A percentile compares a stretch with the other conserved stretches of the same genome.
Conservation (phyloP, 2,888 invertebrate species). For the Podabrus alpinus region DNA sequence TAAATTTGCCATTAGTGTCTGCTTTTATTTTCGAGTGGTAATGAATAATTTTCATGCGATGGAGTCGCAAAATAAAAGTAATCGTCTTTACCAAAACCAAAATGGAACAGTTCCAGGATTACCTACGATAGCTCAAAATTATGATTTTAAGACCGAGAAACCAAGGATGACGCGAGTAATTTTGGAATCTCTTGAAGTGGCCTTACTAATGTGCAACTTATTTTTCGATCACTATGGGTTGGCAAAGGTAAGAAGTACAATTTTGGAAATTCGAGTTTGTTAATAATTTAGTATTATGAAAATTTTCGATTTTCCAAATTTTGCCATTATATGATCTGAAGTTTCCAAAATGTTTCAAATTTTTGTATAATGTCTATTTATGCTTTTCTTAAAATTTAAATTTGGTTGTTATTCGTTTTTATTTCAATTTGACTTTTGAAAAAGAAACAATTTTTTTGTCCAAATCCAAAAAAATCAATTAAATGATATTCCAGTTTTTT, state of each 20-base stretch:
- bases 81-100: background rate
- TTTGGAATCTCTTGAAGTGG: slow-evolving; percentile 26
- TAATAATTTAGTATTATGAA: no score
- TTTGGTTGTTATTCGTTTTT: no score
- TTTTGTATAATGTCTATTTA: no score
- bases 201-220: slow-evolving; percentile 21
- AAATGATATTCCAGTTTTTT: no score
- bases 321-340: no score
- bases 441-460: no score
- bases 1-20: background rate
- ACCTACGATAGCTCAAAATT: background rate
- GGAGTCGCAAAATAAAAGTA: background rate
- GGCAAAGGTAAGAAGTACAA: slow-evolving; percentile 49
- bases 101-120: background rate
- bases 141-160: background rate
- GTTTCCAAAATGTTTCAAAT: no score
- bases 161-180: slow-evolving; percentile 23
- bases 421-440: no score
- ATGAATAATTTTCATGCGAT: background rate
- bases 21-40: background rate
- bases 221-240: slow-evolving; percentile 41
- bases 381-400: no score
- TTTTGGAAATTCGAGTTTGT: no score
- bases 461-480: no score
- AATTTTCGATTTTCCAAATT: no score